These are phyloP conservation scores for Prenolepis imparis DNA, from an alignment of 2,888 invertebrate genomes.

Conservation along the genomic window DNA sequence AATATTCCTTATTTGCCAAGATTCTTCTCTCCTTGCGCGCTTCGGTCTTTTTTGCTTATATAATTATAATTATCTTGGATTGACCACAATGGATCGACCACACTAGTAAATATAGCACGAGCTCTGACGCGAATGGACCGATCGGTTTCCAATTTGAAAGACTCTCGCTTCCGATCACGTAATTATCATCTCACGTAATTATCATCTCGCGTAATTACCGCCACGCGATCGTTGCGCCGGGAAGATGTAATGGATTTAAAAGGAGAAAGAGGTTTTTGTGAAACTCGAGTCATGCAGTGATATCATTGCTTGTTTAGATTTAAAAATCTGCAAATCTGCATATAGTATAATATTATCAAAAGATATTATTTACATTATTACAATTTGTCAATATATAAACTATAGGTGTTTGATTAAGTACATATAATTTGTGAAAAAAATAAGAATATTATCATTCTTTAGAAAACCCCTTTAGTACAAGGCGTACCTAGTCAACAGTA, in stretches of 20 bases:
- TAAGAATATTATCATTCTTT: not conserved
- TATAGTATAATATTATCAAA: not conserved
- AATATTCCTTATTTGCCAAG: constrained; percentile 8
- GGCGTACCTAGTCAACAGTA: not conserved
- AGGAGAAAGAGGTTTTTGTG: not conserved
- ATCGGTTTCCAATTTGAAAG: constrained; percentile 37
- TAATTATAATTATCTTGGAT: constrained; percentile 55
- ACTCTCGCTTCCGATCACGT: constrained; percentile 36
- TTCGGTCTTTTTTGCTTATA: not conserved
- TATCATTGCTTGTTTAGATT: not conserved
- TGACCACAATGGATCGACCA: constrained; percentile 55
- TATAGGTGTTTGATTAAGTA: not conserved
- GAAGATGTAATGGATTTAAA: not conserved
- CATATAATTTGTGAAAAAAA: not conserved
- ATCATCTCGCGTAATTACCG: constrained; percentile 10
- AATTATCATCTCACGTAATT: constrained; percentile 40
- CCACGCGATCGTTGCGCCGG: constrained; percentile 16
- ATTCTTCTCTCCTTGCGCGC: constrained; percentile 54
- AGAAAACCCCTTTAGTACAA: not conserved
- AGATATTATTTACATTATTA: not conserved
- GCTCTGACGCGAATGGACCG: constrained; percentile 7
- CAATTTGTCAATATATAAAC: too few species aligned
- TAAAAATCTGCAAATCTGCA: not conserved
- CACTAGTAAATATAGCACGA: constrained; percentile 33
- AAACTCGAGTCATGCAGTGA: not conserved